phyloP scores from a whole-genome alignment of 2,888 invertebrate species.

The Anticlea derivata region DNA sequence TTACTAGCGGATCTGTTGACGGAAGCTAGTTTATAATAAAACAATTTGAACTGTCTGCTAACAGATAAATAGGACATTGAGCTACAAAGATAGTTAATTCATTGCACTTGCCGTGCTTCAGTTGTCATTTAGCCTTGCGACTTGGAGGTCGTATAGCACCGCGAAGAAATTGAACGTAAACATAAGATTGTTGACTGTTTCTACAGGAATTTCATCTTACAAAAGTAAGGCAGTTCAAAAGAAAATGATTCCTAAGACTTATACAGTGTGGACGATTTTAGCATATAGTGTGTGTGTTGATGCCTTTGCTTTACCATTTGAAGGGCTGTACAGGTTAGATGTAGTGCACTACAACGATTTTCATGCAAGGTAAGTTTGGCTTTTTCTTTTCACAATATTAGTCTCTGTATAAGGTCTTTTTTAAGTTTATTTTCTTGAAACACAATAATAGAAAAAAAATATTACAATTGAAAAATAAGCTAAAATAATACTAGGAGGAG shows the following conservation, averaged over 20 bases:
- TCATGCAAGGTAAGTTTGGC: constrained; percentile 71
- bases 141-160: neutral
- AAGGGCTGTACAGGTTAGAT: constrained; percentile 55
- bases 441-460: no score
- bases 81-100: constrained; percentile 3
- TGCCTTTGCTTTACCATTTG: constrained; percentile 30
- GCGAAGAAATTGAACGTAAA: neutral
- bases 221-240: no score
- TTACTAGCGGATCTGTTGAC: no score
- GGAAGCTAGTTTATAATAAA: constrained; percentile 5
- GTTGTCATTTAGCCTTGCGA: constrained; percentile 8
- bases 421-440: no score
- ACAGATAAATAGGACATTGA: constrained; percentile 6
- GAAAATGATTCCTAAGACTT: constrained; percentile 6
- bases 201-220: no score
- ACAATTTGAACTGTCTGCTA: neutral
- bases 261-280: neutral
- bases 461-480: no score
- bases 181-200: no score
- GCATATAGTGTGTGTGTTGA: constrained; percentile 15
- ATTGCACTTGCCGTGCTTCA: constrained; percentile 4
- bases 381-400: neutral
- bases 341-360: constrained; percentile 83
- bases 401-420: no score
- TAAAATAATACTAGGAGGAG: no score